These are phyloP conservation scores for Phaedon cochleariae DNA, from an alignment of 2,888 invertebrate species.

Conservation along the genomic window DNA sequence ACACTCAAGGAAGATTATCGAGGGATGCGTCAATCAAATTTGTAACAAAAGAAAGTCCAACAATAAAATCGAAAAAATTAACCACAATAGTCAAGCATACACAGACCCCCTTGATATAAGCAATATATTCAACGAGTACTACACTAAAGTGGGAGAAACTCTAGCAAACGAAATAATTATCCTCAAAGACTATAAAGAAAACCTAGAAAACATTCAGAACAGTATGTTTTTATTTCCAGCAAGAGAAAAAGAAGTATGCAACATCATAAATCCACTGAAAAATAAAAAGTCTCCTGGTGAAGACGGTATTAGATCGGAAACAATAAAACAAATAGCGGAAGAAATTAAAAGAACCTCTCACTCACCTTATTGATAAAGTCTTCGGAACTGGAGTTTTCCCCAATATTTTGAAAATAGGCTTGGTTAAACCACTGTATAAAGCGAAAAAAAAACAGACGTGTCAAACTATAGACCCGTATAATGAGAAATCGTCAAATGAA, in stretches of 20 bases:
- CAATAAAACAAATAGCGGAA: slow-evolving; percentile 6
- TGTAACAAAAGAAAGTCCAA: background rate
- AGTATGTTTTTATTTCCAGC: background rate
- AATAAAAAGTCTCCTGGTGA: slow-evolving; percentile 8
- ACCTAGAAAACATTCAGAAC: background rate
- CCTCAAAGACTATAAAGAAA: background rate
- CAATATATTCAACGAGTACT: slow-evolving; percentile 1
- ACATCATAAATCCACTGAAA: slow-evolving; percentile 6
- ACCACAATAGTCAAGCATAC: too few species aligned
- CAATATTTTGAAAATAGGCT: background rate
- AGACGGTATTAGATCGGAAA: slow-evolving; percentile 1
- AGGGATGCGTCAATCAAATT: background rate
- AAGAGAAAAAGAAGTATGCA: slow-evolving; percentile 4
- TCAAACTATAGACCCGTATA: background rate
- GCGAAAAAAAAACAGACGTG: too few species aligned
- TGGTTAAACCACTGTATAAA: background rate
- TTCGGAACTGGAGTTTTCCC: slow-evolving; percentile 3
- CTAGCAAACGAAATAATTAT: background rate
- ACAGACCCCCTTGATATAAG: too few species aligned
- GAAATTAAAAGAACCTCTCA: background rate
- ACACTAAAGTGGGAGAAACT: slow-evolving; percentile 9
- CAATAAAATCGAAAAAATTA: too few species aligned
- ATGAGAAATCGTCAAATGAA: slow-evolving; percentile 3
- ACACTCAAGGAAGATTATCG: background rate
- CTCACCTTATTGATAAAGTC: background rate